Base-by-base conservation (phyloP, 2,888 invertebrate genomes). In the Ochropacha duplaris region DNA sequence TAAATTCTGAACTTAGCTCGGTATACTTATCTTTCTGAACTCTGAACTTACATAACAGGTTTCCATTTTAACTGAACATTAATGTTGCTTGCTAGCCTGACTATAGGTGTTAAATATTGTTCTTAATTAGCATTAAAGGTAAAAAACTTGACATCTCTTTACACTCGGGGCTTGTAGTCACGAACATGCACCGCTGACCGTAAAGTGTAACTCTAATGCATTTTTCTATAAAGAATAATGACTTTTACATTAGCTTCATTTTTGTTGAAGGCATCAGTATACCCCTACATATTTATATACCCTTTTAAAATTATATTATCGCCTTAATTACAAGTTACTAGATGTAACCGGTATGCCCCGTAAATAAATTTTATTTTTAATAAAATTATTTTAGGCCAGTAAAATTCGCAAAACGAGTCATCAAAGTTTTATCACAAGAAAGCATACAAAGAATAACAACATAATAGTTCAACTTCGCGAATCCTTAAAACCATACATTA, bases 101-200 rank as follows among this genome's bases (percentile, higher is more conserved):
- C 54, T 60, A 52, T 63, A 59, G 66, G 66, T 70, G 73, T 62
- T 64, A 64, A 68, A 68, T 62, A 72, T 61, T 58, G 60, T 50
- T 57, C 61, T 65, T 76, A 75, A 77, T 76, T 74, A 71, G 60
- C 59, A 59, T 62, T 58, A 70, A 67, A 56, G 56, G 60, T 54
- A 70, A 78, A 78, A 78, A 76, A 69, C 61, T 68, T 78, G 83
- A 83, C 81, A 78, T 78, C 74, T 78, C 74, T 69, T 66, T 74
- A 76, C 77, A 75, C 72, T 54, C 58, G 71, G 65, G 74, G 69
- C 61, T 71, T 65, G 50, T 54, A 66, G 61, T 72, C 79, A 79
- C 79, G 78, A 54, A 44, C 44, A 44, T 44, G 44, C 44, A 19
- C 19, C 44, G 44, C 9, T 9, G 58, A 55, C 62, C 60, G 60